Base-by-base conservation (phyloP, 2,113 vertebrate species). In the Saguinus imperator region DNA sequence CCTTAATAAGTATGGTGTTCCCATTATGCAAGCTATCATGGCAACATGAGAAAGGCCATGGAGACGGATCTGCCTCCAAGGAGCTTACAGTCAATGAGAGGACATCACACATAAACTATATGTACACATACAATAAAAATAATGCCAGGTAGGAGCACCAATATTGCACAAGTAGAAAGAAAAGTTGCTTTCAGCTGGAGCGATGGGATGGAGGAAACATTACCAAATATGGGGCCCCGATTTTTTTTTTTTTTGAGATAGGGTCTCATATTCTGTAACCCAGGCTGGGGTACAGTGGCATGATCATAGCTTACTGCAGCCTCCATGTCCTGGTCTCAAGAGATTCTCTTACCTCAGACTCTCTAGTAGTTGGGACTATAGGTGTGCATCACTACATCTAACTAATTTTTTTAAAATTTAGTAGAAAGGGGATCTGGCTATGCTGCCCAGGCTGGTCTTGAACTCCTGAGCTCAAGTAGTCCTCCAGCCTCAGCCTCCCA, bases 171-270 rank as follows among this genome's bases (percentile, higher is more conserved):
- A 10, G 10, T 6, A 2, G 21, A 61, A 0, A 85, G 25, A 72
- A 92, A 79, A 79, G 6, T 23, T 64, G 11, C 25, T 48, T 73
- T 94, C 32, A n/a, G 5, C 57, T 73, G 48, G 32, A 8, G 29
- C 0, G 0, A 27, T n/a, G 12, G 29, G 29, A 37, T 75, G 10
- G 16, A 70, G 29, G 66, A 20, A 92, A 21, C 20, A 20, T 58
- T 37, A 64, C 85, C 23, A 95, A 35, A 85, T 2, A 32, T 8
- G 55, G 72, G 18, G 0, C 37, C 32, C 13, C 23, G 25, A n/a
- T 87, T 81, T 73, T 48, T 58, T 58, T 21, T 57, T 20, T 58
- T 58, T 58, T 58, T 58, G 57, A 58, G 61, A 32, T 64, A 64
- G 27, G 61, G 61, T 64, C 61, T 32, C 5, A 32, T 29, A 64